These are phyloP conservation scores for Pempheris klunzingeri DNA, from an alignment of 2,797 vertebrate genomes.

Conservation along the genomic window DNA sequence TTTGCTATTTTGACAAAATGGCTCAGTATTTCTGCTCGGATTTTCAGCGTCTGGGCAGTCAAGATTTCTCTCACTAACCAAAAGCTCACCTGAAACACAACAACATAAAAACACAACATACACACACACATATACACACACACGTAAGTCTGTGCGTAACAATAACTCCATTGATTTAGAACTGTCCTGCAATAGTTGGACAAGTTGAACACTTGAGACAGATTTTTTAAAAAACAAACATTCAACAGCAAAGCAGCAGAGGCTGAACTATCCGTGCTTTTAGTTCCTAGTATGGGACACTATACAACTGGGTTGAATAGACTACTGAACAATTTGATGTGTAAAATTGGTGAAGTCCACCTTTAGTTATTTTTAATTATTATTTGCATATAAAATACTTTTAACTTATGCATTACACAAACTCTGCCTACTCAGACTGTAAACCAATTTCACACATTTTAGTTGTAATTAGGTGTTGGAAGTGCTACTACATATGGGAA, in stretches of 20 bases:
- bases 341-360: background rate
- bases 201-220: background rate
- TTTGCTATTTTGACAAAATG: slow-evolving; percentile 99
- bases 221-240: no score
- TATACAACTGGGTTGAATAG: background rate
- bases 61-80: slow-evolving; percentile 98
- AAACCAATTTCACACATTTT: background rate
- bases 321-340: background rate
- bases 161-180: background rate
- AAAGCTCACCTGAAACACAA: slow-evolving; percentile 92
- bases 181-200: no score
- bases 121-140: background rate
- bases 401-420: no score
- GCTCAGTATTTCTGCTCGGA: slow-evolving; percentile 94
- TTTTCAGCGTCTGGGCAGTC: slow-evolving; percentile 97
- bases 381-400: no score
- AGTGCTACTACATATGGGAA: background rate
- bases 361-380: no score
- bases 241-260: background rate
- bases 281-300: no score
- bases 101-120: slow-evolving; percentile 4
- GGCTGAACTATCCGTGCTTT: background rate
- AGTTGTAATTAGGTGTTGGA: no score
- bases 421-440: no score
- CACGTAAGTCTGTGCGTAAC: no score